Conservation (phyloP, 2,888 invertebrate genomes). For the Monopis laevigella region DNA sequence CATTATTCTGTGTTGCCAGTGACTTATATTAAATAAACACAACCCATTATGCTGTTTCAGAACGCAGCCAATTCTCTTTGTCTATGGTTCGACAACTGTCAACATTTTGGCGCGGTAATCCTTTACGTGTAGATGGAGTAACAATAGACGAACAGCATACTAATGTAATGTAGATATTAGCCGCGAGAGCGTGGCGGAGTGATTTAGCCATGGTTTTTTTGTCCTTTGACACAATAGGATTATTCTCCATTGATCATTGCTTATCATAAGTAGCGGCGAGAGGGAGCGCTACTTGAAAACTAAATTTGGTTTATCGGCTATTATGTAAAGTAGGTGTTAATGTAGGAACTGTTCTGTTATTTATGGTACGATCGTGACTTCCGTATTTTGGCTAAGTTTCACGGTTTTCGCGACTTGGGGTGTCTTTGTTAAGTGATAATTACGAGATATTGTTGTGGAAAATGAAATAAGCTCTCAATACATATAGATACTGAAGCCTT, state of each 20-base stretch:
- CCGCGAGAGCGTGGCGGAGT: constrained; percentile 57
- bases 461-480: too few species aligned
- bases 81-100: constrained; percentile 54
- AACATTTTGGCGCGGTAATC: constrained; percentile 51
- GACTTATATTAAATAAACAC: constrained; percentile 65
- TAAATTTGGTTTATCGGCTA: constrained; percentile 68
- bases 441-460: constrained; percentile 10
- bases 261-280: constrained; percentile 59
- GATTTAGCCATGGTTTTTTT: constrained; percentile 63
- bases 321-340: constrained; percentile 67
- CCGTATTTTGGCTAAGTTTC: constrained; percentile 38
- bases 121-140: constrained; percentile 37
- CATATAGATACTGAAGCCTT: too few species aligned
- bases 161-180: constrained; percentile 65
- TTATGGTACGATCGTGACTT: constrained; percentile 60
- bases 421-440: constrained; percentile 6
- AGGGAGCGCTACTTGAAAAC: constrained; percentile 66
- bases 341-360: constrained; percentile 54
- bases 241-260: constrained; percentile 67
- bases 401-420: constrained; percentile 23
- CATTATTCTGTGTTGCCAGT: constrained; percentile 58
- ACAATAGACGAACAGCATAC: constrained; percentile 37
- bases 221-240: constrained; percentile 61
- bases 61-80: constrained; percentile 48
- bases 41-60: constrained; percentile 51